Conservation (phyloP, 2,113 vertebrate genomes). For the Megaceryle maxima region DNA sequence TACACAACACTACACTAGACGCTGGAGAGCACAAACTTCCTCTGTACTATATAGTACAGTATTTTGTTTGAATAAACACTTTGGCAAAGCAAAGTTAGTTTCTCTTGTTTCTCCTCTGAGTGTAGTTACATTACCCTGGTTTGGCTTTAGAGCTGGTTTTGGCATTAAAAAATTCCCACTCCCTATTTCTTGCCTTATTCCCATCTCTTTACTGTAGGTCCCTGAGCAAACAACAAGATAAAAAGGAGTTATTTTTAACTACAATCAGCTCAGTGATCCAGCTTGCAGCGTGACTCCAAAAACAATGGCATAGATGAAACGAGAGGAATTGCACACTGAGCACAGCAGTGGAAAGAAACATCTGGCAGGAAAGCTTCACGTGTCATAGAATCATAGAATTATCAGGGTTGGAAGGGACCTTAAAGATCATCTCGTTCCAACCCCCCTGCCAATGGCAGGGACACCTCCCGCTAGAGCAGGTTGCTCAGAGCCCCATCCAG, state of each 20-base stretch:
- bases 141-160: background rate
- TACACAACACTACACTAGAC: background rate
- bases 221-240: background rate
- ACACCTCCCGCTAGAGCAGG: too few relatives aligned
- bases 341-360: background rate
- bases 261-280: background rate
- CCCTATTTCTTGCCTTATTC: background rate
- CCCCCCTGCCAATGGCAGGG: too few relatives aligned
- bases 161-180: background rate
- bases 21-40: background rate
- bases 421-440: too few relatives aligned
- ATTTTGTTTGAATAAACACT: background rate
- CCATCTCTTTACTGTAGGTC: background rate
- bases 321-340: rapidly evolving
- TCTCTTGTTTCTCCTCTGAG: background rate
- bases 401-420: too few relatives aligned
- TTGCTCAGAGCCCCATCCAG: too few relatives aligned
- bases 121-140: background rate
- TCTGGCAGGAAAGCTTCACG: background rate
- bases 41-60: background rate
- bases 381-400: too few relatives aligned
- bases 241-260: background rate
- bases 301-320: background rate
- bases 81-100: background rate
- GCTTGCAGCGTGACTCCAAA: background rate